Percentiles rank a stretch among this genome's conserved stretches.
phyloP scores from a whole-genome alignment of 2,888 invertebrate species.

The Clepsis dumicolana region DNA sequence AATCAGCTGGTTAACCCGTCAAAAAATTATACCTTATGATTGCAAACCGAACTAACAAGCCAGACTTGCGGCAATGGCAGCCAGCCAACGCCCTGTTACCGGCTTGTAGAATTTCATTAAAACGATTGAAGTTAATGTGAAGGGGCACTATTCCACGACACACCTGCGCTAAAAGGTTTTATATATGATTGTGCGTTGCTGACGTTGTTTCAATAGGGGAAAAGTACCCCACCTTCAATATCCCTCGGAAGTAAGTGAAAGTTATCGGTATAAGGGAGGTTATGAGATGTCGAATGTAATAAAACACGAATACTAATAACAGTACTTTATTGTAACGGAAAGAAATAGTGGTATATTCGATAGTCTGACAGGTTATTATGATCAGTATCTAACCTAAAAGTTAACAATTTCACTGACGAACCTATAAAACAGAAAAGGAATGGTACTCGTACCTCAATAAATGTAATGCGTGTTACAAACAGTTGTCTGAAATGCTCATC shows the following conservation, averaged over 20 bases:
- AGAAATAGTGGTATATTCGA: neutral
- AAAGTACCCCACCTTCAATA: neutral
- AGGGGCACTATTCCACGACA: neutral
- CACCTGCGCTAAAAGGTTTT: constrained; percentile 12
- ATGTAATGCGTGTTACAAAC: too few species aligned
- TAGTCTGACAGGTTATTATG: neutral
- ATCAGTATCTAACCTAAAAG: too few species aligned
- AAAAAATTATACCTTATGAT: neutral
- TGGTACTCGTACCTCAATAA: too few species aligned
- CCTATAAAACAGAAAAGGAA: neutral
- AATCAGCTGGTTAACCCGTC: neutral
- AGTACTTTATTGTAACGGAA: neutral
- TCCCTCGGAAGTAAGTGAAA: constrained; percentile 2
- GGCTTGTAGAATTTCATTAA: constrained; percentile 24
- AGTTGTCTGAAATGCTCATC: neutral
- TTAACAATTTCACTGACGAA: too few species aligned
- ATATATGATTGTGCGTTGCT: constrained; percentile 2
- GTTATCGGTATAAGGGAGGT: neutral
- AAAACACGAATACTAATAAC: constrained; percentile 1
- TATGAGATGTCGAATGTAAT: constrained; percentile 3
- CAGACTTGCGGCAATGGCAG: neutral
- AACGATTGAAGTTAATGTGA: constrained; percentile 18
- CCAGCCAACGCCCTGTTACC: neutral
- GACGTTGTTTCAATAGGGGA: constrained; percentile 6
- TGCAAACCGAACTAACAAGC: constrained; percentile 3